Evolutionary conservation across 2,888 invertebrate species (phyloP).

Genomic region (Monoplex corrugatus): DNA sequence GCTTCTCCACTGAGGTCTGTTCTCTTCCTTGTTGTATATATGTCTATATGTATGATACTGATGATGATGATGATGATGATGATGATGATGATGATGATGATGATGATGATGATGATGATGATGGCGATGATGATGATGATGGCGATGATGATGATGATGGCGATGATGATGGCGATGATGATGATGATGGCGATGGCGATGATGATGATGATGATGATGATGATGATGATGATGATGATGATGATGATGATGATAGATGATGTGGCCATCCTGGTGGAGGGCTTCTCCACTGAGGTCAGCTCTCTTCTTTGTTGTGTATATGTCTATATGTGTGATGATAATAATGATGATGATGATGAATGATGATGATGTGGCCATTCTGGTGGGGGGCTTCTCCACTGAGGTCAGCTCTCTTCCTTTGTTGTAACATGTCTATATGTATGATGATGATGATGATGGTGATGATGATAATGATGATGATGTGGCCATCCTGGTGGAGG

Average conservation of each 20-base stretch:
- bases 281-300: too few species aligned
- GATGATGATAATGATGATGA: too few species aligned
- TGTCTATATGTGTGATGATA: too few species aligned
- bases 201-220: neutral
- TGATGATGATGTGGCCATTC: conserved; percentile 87
- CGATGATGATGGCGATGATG: neutral
- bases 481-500: conserved; percentile 99
- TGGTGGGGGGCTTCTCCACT: conserved; percentile 99
- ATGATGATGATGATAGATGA: neutral
- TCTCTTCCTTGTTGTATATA: too few species aligned
- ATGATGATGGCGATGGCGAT: neutral
- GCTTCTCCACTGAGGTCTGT: too few species aligned
- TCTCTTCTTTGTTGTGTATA: too few species aligned
- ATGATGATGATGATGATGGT: too few species aligned
- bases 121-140: neutral
- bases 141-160: neutral
- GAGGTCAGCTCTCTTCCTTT: too few species aligned
- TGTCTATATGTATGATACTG: too few species aligned
- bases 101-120: neutral
- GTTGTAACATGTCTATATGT: too few species aligned
- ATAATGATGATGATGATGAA: neutral
- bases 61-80: neutral
- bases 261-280: too few species aligned
- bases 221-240: neutral
- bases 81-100: neutral